These are phyloP conservation scores for Aphidius ervi DNA, from an alignment of 1,140 invertebrate species.

Conservation along the genomic window DNA sequence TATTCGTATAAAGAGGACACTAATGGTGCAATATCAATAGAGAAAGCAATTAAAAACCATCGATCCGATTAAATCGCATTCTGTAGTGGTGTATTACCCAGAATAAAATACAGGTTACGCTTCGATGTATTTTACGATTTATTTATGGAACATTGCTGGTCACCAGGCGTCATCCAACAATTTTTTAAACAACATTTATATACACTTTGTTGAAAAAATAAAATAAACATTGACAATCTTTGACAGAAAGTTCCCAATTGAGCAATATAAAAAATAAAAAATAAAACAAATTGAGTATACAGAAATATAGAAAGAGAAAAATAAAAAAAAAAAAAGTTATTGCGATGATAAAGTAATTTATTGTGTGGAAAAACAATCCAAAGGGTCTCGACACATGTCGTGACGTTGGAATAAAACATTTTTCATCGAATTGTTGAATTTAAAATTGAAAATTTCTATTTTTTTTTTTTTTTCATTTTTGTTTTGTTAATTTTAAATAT, in stretches of 20 bases:
- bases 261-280: slow-evolving; percentile 11
- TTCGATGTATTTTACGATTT: background rate
- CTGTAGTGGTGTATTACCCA: background rate
- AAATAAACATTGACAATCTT: slow-evolving; percentile 2
- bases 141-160: background rate
- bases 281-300: background rate
- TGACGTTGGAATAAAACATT: slow-evolving; percentile 6
- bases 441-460: background rate
- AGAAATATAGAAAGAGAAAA: slow-evolving; percentile 1
- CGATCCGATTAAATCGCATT: slow-evolving; percentile 7
- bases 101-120: slow-evolving; percentile 2
- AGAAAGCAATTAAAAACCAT: slow-evolving; percentile 14
- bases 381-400: slow-evolving; percentile 5
- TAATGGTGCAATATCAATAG: slow-evolving; percentile 8
- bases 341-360: slow-evolving; percentile 23
- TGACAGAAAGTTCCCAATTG: slow-evolving; percentile 19
- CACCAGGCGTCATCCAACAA: background rate
- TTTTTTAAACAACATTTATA: no score
- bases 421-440: slow-evolving; percentile 19
- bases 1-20: background rate
- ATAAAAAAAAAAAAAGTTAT: slow-evolving; percentile 18
- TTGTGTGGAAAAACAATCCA: slow-evolving; percentile 14
- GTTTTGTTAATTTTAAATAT: slow-evolving; percentile 17
- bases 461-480: no score
- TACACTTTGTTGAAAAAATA: background rate